Base-by-base conservation (phyloP, 2,888 invertebrate species). In the Acanthosepion lycidas region DNA sequence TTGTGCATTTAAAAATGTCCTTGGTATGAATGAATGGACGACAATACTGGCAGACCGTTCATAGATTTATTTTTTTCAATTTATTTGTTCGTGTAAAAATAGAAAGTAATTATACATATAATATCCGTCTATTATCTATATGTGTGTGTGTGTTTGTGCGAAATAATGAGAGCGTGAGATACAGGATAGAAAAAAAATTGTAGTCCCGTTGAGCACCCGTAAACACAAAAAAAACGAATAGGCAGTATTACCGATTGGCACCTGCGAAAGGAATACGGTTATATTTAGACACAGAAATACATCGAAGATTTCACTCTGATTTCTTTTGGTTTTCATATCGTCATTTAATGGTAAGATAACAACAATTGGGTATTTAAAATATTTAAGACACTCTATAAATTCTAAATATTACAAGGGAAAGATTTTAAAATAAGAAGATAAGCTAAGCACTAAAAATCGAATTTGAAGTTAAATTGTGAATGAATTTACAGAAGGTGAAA, bases 181-280 rank as follows among this genome's bases (percentile, higher is more conserved):
- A 78, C 15, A 33, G 18, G 12, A n/a, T 28, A 8, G 12, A n/a
- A n/a, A 78, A n/a, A 78, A 33, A 78, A 78, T 9, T 78, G n/a
- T 78, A 78, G 78, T n/a, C 18, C 78, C n/a, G 15, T 78, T 78
- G 78, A 78, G 33, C 78, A 78, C n/a, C 78, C 78, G 78, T 78
- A 78, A 78, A 26, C 8, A 78, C 78, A 78, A 78, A 78, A 78
- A 78, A 78, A 78, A 78, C 78, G 78, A n/a, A 78, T n/a, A 78
- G 78, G n/a, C 78, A 78, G 78, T 78, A 78, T 78, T 33, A 33
- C n/a, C 78, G 78, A 78, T 15, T n/a, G 78, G n/a, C 78, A 78
- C 78, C 78, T 78, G 78, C 78, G n/a, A 78, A 78, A 78, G 78
- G 78, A 78, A 78, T 78, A 78, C n/a, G n/a, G 78, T 78, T n/a